Evolutionary conservation across 2,113 vertebrate species (phyloP).

Genomic region (Tupaia tana): DNA sequence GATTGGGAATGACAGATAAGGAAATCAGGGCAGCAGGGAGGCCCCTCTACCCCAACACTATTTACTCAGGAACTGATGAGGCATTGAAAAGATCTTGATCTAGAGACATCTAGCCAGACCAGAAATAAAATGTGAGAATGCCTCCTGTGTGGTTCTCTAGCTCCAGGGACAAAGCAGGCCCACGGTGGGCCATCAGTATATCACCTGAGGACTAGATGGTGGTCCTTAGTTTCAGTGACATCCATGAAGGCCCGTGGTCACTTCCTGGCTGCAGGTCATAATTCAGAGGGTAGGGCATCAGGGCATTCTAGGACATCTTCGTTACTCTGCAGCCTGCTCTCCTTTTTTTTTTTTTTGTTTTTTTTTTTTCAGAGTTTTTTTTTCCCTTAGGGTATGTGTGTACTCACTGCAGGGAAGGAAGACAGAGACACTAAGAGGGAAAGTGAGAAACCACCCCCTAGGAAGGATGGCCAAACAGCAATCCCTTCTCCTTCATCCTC

Average conservation of each 20-base stretch:
- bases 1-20: not conserved
- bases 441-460: too few species aligned
- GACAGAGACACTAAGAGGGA: too few species aligned
- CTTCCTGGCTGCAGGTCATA: not conserved
- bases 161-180: not conserved
- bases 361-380: not conserved
- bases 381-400: too few species aligned
- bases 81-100: not conserved
- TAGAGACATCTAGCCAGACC: not conserved
- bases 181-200: not conserved
- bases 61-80: not conserved
- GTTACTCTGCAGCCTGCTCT: not conserved
- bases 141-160: not conserved
- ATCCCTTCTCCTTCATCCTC: too few species aligned
- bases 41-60: not conserved
- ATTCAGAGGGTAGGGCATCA: not conserved
- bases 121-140: not conserved
- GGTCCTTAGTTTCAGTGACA: not conserved
- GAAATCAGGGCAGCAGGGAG: not conserved
- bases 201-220: not conserved
- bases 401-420: too few species aligned
- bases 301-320: too few species aligned
- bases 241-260: not conserved
- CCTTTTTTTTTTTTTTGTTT: not conserved
- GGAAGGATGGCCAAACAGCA: too few species aligned